phyloP scores from a whole-genome alignment of 1,140 invertebrate species.

The Drosophila sp. region DNA sequence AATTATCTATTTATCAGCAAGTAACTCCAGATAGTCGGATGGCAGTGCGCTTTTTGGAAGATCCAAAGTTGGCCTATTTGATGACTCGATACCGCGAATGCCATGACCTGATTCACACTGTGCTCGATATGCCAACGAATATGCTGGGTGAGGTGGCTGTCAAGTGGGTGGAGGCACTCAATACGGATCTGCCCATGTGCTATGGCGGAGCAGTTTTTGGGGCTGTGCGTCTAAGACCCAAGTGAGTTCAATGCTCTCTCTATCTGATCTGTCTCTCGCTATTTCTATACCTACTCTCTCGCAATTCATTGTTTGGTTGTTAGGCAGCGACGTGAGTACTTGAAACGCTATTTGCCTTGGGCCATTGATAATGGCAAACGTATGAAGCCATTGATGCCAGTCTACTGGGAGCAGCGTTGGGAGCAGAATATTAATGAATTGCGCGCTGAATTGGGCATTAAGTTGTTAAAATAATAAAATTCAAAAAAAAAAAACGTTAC shows the following conservation, averaged over 20 bases:
- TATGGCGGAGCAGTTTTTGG: constrained; percentile 94
- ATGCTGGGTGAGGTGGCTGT: constrained; percentile 96
- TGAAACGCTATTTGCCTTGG: constrained; percentile 93
- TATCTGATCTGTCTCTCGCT: background rate
- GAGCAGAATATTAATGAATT: constrained; percentile 93
- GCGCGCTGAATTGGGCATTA: constrained; percentile 89
- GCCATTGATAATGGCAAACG: constrained; percentile 91
- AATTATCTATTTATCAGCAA: constrained; percentile 84
- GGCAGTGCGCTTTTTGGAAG: constrained; percentile 95
- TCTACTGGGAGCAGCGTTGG: constrained; percentile 98
- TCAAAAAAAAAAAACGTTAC: background rate
- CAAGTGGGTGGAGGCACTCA: constrained; percentile 98
- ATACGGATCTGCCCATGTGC: constrained; percentile 95
- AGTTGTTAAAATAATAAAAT: constrained; percentile 56
- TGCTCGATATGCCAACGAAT: constrained; percentile 96
- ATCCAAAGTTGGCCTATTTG: constrained; percentile 95
- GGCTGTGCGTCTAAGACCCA: constrained; percentile 90
- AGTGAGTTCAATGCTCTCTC: constrained; percentile 84
- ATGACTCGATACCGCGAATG: constrained; percentile 98
- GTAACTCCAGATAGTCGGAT: constrained; percentile 96
- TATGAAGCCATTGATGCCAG: constrained; percentile 88
- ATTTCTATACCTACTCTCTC: constrained; percentile 15
- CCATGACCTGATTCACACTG: constrained; percentile 97
- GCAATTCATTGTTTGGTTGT: constrained; percentile 62
- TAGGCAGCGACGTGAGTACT: constrained; percentile 92